Evolutionary conservation across 2,888 invertebrate genomes (phyloP), one percentile per base, ranked within the genome.

Genomic region (Drosophila yooni): DNA sequence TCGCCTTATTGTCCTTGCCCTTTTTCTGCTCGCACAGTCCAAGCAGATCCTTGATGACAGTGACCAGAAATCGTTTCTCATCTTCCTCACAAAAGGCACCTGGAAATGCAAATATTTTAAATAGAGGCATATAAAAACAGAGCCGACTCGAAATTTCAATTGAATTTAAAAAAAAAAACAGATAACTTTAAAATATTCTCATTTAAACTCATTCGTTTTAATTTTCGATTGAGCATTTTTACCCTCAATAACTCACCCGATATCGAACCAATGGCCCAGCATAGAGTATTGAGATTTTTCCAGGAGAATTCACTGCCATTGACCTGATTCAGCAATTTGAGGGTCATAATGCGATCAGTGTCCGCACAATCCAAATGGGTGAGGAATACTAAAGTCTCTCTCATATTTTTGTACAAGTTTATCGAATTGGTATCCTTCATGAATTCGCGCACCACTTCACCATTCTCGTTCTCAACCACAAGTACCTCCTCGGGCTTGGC

Each of bases 401-500:
- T 95, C 99, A 99, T 99, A 93, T 98, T 99, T 94, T 99, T 99
- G 94, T 99, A 99, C 92, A 99, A 95, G 94, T 99, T 99, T 89
- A 99, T 99, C 43, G 99, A 97, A 94, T 99, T 99, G 43, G 99
- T 99, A 93, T 99, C 99, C 94, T 99, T 99, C 98, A 99, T 99
- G 93, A 99, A 99, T 93, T 99, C 99, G 76, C 99, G 94, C 13
- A 99, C 99, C 72, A 99, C 99, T 94, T 99, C 99, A 48, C 99
- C 99, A 93, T 99, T 99, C 93, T 99, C 99, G 94, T 99, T 99
- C 94, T 99, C 99, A 48, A 99, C 99, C 53, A 99, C 99, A 73
- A 99, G 95, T 40, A 99, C 99, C 94, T 99, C 99, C 94, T 99
- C 99, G 1, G 99, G 99, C 93, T 99, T 99, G 25, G 99, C 99